Base-by-base conservation (phyloP, 2,797 vertebrate genomes). In the Rhyacichthys aspro region DNA sequence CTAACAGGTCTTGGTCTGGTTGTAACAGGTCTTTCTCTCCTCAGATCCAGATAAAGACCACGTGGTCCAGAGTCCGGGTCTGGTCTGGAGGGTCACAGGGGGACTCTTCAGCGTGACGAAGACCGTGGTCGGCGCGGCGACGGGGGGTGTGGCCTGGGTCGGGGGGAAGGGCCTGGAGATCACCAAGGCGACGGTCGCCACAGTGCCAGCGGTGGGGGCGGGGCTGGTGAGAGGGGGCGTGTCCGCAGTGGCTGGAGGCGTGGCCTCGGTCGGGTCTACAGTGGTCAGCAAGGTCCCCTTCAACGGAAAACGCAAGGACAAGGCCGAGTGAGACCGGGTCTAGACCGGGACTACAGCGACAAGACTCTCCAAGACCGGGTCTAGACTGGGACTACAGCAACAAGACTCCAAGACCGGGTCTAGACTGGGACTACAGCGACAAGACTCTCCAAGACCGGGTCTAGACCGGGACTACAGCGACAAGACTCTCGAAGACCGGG, bases 141-240 rank as follows among this genome's bases (percentile, higher is more conserved):
- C 92, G 19, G 92, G 92, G n/a, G 92, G 93, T 3, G 93, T 92
- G 19, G 84, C 82, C 63, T 94, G 93, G 93, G 88, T 94, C 16
- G 93, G 93, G n/a, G n/a, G 93, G 42, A 93, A 93, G 80, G 82
- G 93, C 65, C 70, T 93, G 54, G 92, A 92, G 71, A 85, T 92
- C 65, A 92, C n/a, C 76, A 94, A 93, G 72, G 83, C 91, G 0
- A 92, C 91, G 0, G 92, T 94, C 23, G 91, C 85, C 62, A 78
- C 89, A 0, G 92, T 88, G 34, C 93, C 93, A 1, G 78, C 90
- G 0, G 42, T 88, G 74, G 92, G 93, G 0, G 88, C 90, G 17
- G 86, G 90, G 72, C 83, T 94, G 43, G 90, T 94, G 66, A 93
- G 91, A 67, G 92, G 93, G 0, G 86, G 93, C 0, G 89, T 92